Evolutionary conservation across 2,888 invertebrate species (phyloP), one percentile per base, ranked within the genome.

Genomic region (Latheticus oryzae): DNA sequence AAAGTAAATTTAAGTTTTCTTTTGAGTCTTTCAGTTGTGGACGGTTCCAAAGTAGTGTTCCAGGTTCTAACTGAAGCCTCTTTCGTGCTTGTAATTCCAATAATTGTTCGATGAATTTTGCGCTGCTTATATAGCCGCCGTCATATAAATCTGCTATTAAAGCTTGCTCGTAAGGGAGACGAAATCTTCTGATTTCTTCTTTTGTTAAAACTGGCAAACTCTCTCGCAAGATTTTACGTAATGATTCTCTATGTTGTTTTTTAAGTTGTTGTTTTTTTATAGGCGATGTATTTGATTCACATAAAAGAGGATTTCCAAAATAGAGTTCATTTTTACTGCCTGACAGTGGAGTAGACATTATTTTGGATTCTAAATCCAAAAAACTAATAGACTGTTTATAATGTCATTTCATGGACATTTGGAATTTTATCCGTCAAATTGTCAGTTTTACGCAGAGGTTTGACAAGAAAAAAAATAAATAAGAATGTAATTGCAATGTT

Each of bases 61-160:
- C 83, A 1, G 82, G 81, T 0, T 84, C 85, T 42, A 82, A 82
- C 38, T 80, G 76, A 0, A 75, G 74, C 1, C 82, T 71, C 1
- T 82, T 73, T 59, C 81, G 79, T 4, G 81, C 76, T 58, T 87
- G 85, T 15, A 84, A 80, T 12, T 83, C 79, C 11, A 87, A 78
- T 0, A 87, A 74, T 62, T 84, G 81, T 63, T 76, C 77, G 0
- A 87, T 66, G 64, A 82, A 85, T 23, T 75, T 73, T 0, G 82
- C 80, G 0, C 85, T 80, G 56, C 82, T 81, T 0, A 56, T 45
- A 58, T 76, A 83, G 0, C 83, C 83, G 0, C 78, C 68, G 69
- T 86, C 87, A 51, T 73, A 70, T 1, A 87, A 67, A 68, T 86
- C 85, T 5, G 81, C 61, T 21, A 84, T 73, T 0, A 85, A 71